These are phyloP conservation scores for Tetragnatha versicolor DNA, from an alignment of 1,140 invertebrate genomes.

Conservation along the genomic window DNA sequence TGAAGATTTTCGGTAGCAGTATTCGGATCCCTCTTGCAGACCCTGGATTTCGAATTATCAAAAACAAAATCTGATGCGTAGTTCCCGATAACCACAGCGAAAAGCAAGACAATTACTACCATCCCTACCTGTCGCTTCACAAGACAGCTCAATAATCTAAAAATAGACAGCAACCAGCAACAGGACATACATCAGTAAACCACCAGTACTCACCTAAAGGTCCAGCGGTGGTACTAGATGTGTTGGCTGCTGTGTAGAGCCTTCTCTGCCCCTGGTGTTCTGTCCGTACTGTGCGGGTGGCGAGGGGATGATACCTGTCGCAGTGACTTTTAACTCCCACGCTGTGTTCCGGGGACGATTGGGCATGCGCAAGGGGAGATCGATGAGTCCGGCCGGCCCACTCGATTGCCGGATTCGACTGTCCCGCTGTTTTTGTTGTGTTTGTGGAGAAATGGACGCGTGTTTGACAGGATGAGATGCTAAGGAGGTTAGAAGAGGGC, in stretches of 20 bases:
- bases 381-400: background rate
- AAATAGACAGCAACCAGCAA: background rate
- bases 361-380: conserved; percentile 4
- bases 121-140: background rate
- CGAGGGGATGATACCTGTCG: conserved; percentile 7
- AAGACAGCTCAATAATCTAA: conserved; percentile 11
- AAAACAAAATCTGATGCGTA: too few relatives aligned
- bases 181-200: background rate
- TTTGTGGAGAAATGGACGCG: too few relatives aligned
- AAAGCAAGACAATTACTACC: too few relatives aligned
- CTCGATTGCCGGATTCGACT: too few relatives aligned
- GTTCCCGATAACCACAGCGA: too few relatives aligned
- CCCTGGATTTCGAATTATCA: too few relatives aligned
- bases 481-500: too few relatives aligned
- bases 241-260: background rate
- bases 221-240: background rate
- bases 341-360: background rate
- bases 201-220: background rate
- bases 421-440: too few relatives aligned
- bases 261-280: background rate
- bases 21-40: too few relatives aligned
- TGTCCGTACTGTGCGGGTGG: conserved; percentile 10
- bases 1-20: too few relatives aligned
- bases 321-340: conserved; percentile 20
- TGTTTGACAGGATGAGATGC: too few relatives aligned